Evolutionary conservation across 2,888 invertebrate genomes (phyloP), one percentile per base, ranked within the genome.

Genomic region (Polyploca ridens): DNA sequence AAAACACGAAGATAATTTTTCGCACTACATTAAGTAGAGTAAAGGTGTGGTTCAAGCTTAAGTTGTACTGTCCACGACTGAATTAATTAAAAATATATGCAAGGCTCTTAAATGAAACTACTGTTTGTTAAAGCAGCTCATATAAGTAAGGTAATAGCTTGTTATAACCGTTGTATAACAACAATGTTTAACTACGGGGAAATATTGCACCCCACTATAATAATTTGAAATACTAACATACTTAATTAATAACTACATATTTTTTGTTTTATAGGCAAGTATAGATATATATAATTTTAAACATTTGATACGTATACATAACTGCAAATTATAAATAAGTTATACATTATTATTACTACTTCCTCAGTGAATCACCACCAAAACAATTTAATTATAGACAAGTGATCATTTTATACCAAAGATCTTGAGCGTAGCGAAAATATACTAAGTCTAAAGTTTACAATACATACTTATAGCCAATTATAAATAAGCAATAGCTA

Each of bases 101-200:
- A 54, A 54, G 54, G 54, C 19, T 54, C 54, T 54, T 54, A 54
- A 54, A 19, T 10, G 54, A 54, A 54, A 54, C 54, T 54, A 54
- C 19, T 54, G 54, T 54, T 54, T 19, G 54, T 54, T 54, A 54
- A 54, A 54, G 19, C 54, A 54, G 16, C 49, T n/a, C 5, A 19
- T 54, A 54, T 54, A 54, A 54, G 54, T 54, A 19, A 19, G 54
- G 16, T 54, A 54, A 54, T 54, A 3, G 10, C n/a, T 19, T 54
- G 54, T 54, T 54, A 54, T 14, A 49, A 0, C 54, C 54, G 16
- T 19, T 54, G 16, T 54, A 19, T n/a, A 54, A 54, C 54, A 54
- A 19, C 54, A 54, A 54, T 19, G 54, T 54, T 54, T 54, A 54
- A 54, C n/a, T 19, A 54, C 5, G 54, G 19, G 54, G 19, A 54